Evolutionary conservation across 2,888 invertebrate genomes (phyloP), one percentile per base, ranked within the genome.

Genomic region (Phaonia tiefii): DNA sequence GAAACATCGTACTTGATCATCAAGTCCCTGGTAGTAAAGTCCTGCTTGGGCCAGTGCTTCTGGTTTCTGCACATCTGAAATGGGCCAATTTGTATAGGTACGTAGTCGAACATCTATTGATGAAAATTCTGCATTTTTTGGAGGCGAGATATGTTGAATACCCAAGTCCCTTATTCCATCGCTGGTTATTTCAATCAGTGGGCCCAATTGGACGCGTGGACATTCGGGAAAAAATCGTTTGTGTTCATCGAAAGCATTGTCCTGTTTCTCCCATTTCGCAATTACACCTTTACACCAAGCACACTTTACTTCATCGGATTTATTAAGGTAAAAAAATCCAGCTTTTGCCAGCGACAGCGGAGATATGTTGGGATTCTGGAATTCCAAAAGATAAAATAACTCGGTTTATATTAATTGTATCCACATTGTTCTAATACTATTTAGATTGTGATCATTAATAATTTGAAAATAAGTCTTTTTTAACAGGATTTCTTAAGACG

Each of bases 1-100:
- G 91, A 98, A 98, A 90, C 98, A 99, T 74, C 96, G 94, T 80
- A 93, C 93, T 91, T 94, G 94, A 89, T 96, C 96, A 58, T 93
- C 93, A 22, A 91, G 91, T 17, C 94, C 94, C 84, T 93, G 94
- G 88, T 97, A 98, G 89, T 95, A 98, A 90, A 98, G 97, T 2
- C 98, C 98, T 20, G 98, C 97, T 73, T 95, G 94, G 0, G 97
- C 95, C 74, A 98, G 90, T 8, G 93, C 92, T 79, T 94, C 93
- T 0, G 97, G 96, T 0, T 93, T 94, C 90, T 97, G 97, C 22
- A 94, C 93, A 20, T 95, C 92, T 78, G 93, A 92, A 2, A 93
- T 92, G 0, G 97, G 96, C 98, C 98, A 98, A 75, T 92, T 91
- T n/a, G 87, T 88, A 89, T 94, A 97, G 1, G 96, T 94, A 44